A percentile compares a stretch with the other conserved stretches of the same genome.
Evolutionary conservation across 2,888 invertebrate genomes (phyloP).

Genomic region (Automeris io): DNA sequence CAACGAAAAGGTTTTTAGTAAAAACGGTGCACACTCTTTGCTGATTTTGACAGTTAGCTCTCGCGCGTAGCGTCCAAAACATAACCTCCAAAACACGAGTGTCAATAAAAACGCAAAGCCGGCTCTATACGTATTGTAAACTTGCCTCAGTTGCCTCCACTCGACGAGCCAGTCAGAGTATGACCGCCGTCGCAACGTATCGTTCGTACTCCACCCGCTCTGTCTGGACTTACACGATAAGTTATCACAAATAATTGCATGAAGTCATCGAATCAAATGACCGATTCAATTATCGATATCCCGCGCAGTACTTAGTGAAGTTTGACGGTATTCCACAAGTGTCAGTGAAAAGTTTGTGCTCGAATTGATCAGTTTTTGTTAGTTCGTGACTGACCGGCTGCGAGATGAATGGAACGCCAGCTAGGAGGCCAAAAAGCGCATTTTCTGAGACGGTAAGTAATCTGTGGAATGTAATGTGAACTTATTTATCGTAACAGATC

Average conservation of each 20-base stretch:
- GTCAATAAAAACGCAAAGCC: constrained; percentile 64
- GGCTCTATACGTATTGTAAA: constrained; percentile 14
- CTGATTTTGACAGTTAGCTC: constrained; percentile 5
- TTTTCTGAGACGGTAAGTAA: constrained; percentile 66
- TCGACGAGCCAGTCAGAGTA: constrained; percentile 6
- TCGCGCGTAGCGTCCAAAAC: constrained; percentile 40
- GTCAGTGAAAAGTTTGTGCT: constrained; percentile 60
- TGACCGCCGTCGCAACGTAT: constrained; percentile 10
- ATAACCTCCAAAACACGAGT: constrained; percentile 61
- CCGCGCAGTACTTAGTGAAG: constrained; percentile 7
- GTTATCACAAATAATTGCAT: constrained; percentile 68
- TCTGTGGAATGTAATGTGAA: constrained; percentile 1
- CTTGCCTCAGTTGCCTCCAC: not conserved
- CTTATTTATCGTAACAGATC: constrained; percentile 7
- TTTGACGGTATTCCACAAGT: constrained; percentile 50
- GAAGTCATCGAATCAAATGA: constrained; percentile 71
- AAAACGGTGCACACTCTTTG: too few species aligned
- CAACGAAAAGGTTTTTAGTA: too few species aligned
- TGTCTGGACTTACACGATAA: constrained; percentile 56
- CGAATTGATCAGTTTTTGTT: constrained; percentile 51
- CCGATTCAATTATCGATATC: constrained; percentile 21
- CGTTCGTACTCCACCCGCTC: constrained; percentile 14
- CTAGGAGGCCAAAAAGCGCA: constrained; percentile 66
- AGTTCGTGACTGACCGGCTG: constrained; percentile 36
- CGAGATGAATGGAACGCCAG: constrained; percentile 71